These are phyloP conservation scores for Datnioides undecimradiatus DNA, from an alignment of 2,113 vertebrate species.

Conservation along the genomic window DNA sequence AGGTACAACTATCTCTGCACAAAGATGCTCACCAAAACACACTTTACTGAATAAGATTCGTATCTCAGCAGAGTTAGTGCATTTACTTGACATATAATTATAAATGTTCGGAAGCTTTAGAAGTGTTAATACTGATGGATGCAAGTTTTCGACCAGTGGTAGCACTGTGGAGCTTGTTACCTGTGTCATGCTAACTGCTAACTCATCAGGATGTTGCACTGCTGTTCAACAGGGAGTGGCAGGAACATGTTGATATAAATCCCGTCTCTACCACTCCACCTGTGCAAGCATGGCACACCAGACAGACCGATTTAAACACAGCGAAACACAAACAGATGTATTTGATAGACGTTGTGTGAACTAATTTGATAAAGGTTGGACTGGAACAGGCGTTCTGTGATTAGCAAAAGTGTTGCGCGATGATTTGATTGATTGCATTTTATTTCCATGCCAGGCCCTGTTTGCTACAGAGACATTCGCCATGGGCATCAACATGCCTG, in stretches of 20 bases:
- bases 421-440: no score
- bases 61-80: no score
- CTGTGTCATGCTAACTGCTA: neutral
- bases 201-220: neutral
- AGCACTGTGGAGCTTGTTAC: neutral
- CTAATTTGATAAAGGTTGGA: no score
- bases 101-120: neutral
- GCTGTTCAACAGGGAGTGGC: neutral
- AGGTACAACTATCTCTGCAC: conserved; percentile 82
- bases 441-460: conserved; percentile 87
- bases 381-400: no score
- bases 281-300: no score
- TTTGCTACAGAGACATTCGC: conserved; percentile 99
- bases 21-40: neutral
- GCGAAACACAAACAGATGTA: no score
- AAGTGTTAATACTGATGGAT: no score
- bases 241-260: no score
- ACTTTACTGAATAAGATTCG: neutral
- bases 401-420: no score
- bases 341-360: no score
- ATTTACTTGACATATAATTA: neutral
- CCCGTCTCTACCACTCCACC: no score
- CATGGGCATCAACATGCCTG: conserved; percentile 99
- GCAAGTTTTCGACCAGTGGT: neutral
- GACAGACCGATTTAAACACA: no score